Base-by-base conservation (phyloP, 1,140 invertebrate species). In the Cydia fagiglandana region DNA sequence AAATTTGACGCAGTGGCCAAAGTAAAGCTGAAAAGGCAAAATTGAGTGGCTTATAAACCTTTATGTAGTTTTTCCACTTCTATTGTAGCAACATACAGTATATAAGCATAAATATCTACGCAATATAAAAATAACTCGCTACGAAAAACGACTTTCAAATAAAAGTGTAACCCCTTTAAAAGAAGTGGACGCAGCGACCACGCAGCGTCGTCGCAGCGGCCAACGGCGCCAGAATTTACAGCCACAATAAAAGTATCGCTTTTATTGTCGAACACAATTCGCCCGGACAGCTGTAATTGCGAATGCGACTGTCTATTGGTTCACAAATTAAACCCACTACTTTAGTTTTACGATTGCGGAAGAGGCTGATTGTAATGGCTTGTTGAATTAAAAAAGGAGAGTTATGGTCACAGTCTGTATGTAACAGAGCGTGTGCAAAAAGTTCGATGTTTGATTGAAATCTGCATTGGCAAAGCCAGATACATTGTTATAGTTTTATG, bases 191-290 rank as follows among this genome's bases (percentile, higher is more conserved):
- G 75, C 77, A 81, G 76, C 79, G 81, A 56, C 74, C 77, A 83
- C 79, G 81, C 86, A 82, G 80, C 83, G 83, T 83, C 83, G 83
- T 78, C 83, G 83, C 79, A 81, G 50, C 79, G 84, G 83, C 84
- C 86, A 86, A 81, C 84, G 78, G 76, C 79, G 77, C 80, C 82
- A 80, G 80, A 88, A 91, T 90, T 91, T 91, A 91, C 86, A 86
- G 80, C 85, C 81, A 83, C 86, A 88, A 91, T 89, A 90, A 91
- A 90, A 89, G 86, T 88, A 89, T 91, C 86, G 87, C 84, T 83
- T 88, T 89, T 89, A 89, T 87, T 86, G 88, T 85, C 81, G 83
- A 86, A 83, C 84, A 86, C 87, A 89, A 86, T 88, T 88, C 89
- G 86, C 80, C 83, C 82, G 83, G 87, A 87, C 86, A 86, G 86